A percentile compares a stretch with the other conserved stretches of the same genome.
phyloP scores from a whole-genome alignment of 2,888 invertebrate genomes.

The Chirona hameri region DNA sequence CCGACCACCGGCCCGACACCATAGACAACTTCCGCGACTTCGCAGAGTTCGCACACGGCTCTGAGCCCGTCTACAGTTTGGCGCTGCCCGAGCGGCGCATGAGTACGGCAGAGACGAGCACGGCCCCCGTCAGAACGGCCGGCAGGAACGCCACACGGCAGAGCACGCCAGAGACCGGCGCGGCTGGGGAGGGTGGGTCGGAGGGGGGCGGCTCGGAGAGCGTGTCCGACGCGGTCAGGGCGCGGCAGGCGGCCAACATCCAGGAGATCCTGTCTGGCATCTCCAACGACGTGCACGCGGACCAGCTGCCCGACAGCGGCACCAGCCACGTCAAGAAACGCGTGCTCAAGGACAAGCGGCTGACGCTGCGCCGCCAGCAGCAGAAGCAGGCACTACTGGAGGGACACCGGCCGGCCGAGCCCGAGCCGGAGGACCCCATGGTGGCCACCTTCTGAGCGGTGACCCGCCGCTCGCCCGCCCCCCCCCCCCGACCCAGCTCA shows the following conservation, averaged over 20 bases:
- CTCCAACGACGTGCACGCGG: not conserved
- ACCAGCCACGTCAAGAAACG: constrained; percentile 26
- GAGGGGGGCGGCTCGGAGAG: no score
- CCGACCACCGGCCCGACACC: constrained; percentile 14
- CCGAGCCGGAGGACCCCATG: not conserved
- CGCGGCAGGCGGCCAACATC: constrained; percentile 7
- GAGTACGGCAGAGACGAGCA: not conserved
- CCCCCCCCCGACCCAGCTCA: not conserved
- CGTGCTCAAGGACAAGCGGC: constrained; percentile 13
- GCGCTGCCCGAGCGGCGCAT: not conserved
- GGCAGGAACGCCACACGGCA: not conserved
- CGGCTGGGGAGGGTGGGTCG: no score
- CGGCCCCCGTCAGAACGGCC: not conserved
- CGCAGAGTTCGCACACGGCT: constrained; percentile 38
- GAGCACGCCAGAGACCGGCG: no score
- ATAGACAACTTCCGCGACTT: constrained; percentile 41
- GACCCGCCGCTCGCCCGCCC: not conserved
- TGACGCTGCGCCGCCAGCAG: not conserved
- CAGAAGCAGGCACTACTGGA: not conserved
- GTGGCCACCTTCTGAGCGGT: constrained; percentile 10
- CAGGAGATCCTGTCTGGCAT: constrained; percentile 23
- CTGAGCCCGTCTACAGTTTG: not conserved
- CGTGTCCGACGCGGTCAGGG: no score
- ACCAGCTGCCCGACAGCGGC: not conserved
- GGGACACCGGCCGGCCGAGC: no score